phyloP scores from a whole-genome alignment of 2,113 vertebrate species.

The Amblyornis subalaris region DNA sequence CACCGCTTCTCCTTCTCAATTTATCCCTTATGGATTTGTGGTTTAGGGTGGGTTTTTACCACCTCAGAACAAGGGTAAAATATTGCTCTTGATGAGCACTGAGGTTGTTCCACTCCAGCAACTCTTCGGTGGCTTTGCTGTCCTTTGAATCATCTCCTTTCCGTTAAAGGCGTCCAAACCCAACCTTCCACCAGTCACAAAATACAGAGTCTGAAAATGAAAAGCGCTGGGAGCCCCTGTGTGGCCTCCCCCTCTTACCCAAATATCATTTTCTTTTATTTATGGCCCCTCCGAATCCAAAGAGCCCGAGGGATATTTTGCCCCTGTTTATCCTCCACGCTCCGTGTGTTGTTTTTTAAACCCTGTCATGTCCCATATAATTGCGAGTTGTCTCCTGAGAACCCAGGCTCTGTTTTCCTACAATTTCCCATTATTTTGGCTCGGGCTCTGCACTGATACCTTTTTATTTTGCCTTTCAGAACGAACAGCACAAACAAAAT shows the following conservation, averaged over 20 bases:
- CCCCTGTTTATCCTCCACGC: constrained; percentile 33
- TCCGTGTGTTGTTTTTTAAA: constrained; percentile 30
- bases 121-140: neutral
- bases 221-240: neutral
- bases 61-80: neutral
- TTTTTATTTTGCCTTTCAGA: neutral
- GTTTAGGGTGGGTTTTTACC: neutral
- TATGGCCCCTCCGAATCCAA: constrained; percentile 17
- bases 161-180: neutral
- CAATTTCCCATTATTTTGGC: constrained; percentile 44
- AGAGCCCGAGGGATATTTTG: neutral
- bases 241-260: neutral
- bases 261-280: constrained; percentile 60
- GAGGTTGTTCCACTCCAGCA: neutral
- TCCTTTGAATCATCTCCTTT: neutral
- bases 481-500: constrained; percentile 18
- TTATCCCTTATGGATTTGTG: neutral
- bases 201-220: neutral
- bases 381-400: constrained; percentile 21
- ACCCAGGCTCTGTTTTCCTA: constrained; percentile 24
- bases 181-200: neutral
- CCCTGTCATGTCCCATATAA: constrained; percentile 51
- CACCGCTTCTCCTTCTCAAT: neutral
- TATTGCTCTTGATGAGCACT: neutral
- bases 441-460: neutral